Percentiles rank a stretch among this genome's conserved stretches.
These are phyloP conservation scores for Alouatta palliata DNA, from an alignment of 2,113 vertebrate genomes.

Conservation along the genomic window DNA sequence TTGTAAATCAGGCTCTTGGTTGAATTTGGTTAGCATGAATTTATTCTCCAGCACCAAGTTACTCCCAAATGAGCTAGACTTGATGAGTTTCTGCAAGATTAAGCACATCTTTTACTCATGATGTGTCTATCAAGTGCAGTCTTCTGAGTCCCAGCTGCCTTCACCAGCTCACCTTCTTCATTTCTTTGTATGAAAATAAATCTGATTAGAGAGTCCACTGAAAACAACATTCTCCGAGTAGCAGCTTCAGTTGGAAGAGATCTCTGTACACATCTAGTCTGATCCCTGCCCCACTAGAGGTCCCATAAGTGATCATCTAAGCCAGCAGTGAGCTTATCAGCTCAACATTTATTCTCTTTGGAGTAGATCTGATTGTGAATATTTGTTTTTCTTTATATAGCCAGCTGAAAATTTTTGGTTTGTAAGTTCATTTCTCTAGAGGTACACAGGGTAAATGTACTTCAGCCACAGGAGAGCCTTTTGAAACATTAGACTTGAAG, in stretches of 20 bases:
- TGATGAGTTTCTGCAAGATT: not conserved
- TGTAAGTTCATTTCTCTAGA: conserved; percentile 1
- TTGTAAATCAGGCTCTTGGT: not conserved
- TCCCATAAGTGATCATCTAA: not conserved
- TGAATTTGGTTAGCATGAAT: not conserved
- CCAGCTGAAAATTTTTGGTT: not conserved
- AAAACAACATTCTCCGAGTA: not conserved
- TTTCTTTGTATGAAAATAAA: not conserved
- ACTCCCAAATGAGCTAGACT: not conserved
- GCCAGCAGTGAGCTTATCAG: not conserved
- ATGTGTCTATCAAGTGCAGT: not conserved
- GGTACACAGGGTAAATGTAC: not conserved
- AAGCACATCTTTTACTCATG: not conserved
- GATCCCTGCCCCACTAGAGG: too few relatives aligned
- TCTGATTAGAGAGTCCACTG: not conserved
- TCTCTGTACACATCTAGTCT: not conserved
- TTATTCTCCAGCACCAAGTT: not conserved
- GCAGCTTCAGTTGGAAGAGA: not conserved
- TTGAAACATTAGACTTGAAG: not conserved
- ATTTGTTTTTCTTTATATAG: not conserved
- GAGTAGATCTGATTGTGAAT: not conserved
- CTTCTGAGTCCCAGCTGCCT: not conserved
- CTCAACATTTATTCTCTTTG: not conserved
- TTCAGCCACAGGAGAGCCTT: not conserved
- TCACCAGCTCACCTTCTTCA: not conserved